Percentiles rank a stretch among this genome's conserved stretches.
phyloP scores from a whole-genome alignment of 2,888 invertebrate species.

The Aricia artaxerxes region DNA sequence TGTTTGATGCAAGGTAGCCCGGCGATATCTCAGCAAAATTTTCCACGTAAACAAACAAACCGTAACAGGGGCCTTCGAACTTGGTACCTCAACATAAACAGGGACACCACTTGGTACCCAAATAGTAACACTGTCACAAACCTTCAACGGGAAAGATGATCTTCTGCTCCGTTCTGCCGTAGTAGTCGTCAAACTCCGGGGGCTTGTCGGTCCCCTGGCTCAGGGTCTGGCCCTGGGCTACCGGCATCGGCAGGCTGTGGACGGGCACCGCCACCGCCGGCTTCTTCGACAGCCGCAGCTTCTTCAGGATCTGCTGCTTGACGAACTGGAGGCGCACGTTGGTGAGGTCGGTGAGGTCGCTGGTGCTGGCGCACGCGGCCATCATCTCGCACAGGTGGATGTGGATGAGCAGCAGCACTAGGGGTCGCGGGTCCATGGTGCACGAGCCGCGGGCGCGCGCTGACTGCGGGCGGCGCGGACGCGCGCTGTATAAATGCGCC shows the following conservation, averaged over 20 bases:
- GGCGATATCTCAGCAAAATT: not conserved
- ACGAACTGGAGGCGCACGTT: constrained; percentile 89
- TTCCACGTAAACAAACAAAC: not conserved
- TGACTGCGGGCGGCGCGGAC: constrained; percentile 52
- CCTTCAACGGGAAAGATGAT: constrained; percentile 90
- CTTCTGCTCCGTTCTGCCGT: constrained; percentile 91
- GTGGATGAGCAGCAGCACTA: constrained; percentile 50
- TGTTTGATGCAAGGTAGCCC: not conserved
- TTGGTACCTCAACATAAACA: not conserved
- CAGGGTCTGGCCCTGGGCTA: constrained; percentile 85
- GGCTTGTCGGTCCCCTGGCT: constrained; percentile 80
- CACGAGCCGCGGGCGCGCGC: constrained; percentile 59
- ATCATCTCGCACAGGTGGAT: constrained; percentile 46
- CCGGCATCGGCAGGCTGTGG: constrained; percentile 86
- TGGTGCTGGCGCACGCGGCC: constrained; percentile 66
- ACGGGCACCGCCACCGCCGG: constrained; percentile 83
- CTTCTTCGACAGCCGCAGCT: constrained; percentile 87
- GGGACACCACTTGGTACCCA: not conserved
- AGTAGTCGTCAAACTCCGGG: constrained; percentile 86
- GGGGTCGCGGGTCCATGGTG: constrained; percentile 53
- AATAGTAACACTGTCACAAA: constrained; percentile 51
- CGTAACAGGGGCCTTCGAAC: not conserved
- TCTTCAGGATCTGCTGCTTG: constrained; percentile 91
- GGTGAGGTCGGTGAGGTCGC: constrained; percentile 80
- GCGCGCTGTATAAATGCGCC: constrained; percentile 39